Percentiles rank a stretch among this genome's conserved stretches.
Evolutionary conservation across 2,113 vertebrate species (phyloP).

Genomic region (Suncus etruscus): DNA sequence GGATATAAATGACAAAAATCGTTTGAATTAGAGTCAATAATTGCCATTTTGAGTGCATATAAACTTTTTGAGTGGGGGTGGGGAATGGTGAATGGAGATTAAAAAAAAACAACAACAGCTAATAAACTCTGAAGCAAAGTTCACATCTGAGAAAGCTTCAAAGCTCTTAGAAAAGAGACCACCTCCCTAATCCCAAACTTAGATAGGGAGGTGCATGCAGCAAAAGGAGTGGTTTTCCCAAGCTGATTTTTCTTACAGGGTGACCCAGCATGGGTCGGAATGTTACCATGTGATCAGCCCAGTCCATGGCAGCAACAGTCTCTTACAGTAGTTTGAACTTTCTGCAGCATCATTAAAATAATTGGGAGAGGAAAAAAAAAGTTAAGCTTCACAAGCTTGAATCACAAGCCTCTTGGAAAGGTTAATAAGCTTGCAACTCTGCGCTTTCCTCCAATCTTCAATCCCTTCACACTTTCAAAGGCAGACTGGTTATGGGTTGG

Average conservation of each 20-base stretch:
- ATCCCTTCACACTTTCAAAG: conserved; percentile 31
- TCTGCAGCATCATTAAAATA: conserved; percentile 79
- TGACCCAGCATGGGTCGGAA: conserved; percentile 83
- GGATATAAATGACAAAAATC: conserved; percentile 83
- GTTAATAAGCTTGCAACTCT: conserved; percentile 72
- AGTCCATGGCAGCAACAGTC: conserved; percentile 78
- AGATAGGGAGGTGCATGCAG: conserved; percentile 47
- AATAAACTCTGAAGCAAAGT: conserved; percentile 82
- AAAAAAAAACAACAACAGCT: conserved; percentile 65
- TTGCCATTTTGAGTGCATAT: conserved; percentile 81
- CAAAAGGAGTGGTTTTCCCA: conserved; percentile 86
- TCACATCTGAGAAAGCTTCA: conserved; percentile 84
- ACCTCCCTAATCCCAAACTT: background rate
- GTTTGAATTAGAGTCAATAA: conserved; percentile 85
- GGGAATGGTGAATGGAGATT: background rate
- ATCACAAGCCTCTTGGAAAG: conserved; percentile 81
- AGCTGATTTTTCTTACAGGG: conserved; percentile 83
- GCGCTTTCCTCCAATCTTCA: conserved; percentile 34
- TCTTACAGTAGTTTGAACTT: conserved; percentile 74
- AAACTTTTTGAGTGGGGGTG: conserved; percentile 76
- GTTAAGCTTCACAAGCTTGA: conserved; percentile 84
- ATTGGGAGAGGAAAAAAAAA: conserved; percentile 74
- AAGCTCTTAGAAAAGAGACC: conserved; percentile 71
- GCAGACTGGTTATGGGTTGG: conserved; percentile 55
- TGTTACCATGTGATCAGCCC: conserved; percentile 80